Conservation (phyloP, 2,113 vertebrate genomes). For the Tragulus kanchil region DNA sequence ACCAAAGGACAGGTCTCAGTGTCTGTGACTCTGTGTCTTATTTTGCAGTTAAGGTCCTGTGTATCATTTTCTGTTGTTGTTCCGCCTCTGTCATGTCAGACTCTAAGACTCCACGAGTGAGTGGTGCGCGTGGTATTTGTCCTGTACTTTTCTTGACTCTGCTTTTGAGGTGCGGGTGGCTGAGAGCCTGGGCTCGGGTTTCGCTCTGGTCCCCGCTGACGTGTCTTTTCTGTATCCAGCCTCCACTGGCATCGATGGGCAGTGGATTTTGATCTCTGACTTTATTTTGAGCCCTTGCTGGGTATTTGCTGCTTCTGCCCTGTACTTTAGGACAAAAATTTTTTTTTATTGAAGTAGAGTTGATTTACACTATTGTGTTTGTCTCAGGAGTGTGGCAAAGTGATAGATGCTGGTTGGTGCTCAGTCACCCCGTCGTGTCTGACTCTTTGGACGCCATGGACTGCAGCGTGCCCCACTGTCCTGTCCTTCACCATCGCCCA, state of each 20-base stretch:
- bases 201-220: not conserved
- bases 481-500: too few relatives aligned
- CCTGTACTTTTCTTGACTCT: not conserved
- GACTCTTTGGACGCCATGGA: too few relatives aligned
- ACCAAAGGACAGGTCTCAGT: not conserved
- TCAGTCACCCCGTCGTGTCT: too few relatives aligned
- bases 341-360: not conserved
- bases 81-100: too few relatives aligned
- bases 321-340: rapidly evolving
- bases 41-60: not conserved
- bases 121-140: not conserved
- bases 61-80: not conserved
- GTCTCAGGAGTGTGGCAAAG: not conserved
- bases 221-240: not conserved
- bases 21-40: not conserved
- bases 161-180: not conserved
- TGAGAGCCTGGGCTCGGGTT: not conserved
- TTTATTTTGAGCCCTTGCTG: not conserved
- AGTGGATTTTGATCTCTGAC: not conserved
- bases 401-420: too few relatives aligned
- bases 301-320: not conserved
- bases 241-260: not conserved
- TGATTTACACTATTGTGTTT: not conserved
- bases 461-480: too few relatives aligned
- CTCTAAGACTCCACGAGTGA: not conserved